A percentile compares a stretch with the other conserved stretches of the same genome.
These are phyloP conservation scores for Neomorphus geoffroyi DNA, from an alignment of 2,797 vertebrate genomes.

Conservation along the genomic window DNA sequence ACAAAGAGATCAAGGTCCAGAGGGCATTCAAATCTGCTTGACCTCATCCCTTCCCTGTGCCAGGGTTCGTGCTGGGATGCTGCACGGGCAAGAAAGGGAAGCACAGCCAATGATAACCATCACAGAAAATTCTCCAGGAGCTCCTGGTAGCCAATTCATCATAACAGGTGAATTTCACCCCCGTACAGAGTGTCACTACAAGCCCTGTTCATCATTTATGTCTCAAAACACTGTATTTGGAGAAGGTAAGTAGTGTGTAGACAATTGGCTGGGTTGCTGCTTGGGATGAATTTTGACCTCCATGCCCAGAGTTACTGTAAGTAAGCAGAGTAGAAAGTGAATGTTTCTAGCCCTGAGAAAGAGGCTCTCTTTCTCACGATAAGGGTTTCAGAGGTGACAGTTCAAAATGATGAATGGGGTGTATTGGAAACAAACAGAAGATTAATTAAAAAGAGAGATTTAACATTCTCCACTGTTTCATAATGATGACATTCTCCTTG, in stretches of 20 bases:
- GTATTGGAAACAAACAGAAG: background rate
- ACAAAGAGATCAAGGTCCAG: background rate
- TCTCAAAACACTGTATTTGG: background rate
- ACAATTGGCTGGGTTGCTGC: background rate
- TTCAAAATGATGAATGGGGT: background rate
- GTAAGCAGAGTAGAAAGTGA: background rate
- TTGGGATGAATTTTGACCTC: background rate
- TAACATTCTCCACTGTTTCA: background rate
- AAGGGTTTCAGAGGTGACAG: background rate
- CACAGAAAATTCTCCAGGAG: background rate
- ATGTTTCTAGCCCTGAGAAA: background rate
- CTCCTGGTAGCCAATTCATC: background rate
- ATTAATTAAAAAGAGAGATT: constrained; percentile 39
- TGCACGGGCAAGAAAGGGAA: background rate
- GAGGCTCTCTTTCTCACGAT: background rate
- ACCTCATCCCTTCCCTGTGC: background rate
- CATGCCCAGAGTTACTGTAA: background rate
- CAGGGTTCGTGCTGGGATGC: background rate
- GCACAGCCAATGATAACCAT: background rate
- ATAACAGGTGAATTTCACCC: background rate
- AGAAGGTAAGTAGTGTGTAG: background rate
- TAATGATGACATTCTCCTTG: background rate
- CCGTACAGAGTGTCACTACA: background rate
- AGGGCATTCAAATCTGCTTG: background rate
- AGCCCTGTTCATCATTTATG: background rate